Evolutionary conservation across 2,113 vertebrate species (phyloP).

Genomic region (Pogonocichla stellata): DNA sequence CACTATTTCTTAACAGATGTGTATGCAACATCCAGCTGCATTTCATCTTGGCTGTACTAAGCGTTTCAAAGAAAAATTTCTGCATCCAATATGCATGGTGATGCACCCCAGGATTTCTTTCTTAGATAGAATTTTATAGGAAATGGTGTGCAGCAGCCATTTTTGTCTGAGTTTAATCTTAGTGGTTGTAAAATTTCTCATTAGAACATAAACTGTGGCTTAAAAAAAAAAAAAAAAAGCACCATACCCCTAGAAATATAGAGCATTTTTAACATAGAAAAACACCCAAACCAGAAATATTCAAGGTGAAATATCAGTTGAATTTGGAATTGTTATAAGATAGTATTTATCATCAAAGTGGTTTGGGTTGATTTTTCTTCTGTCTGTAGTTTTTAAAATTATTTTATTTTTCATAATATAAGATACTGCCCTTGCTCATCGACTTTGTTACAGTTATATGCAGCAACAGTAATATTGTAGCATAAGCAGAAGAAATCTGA

Average conservation of each 20-base stretch:
- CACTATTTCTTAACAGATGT: background rate
- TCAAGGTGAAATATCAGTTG: background rate
- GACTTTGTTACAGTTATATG: background rate
- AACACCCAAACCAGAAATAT: accelerated
- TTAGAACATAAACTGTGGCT: background rate
- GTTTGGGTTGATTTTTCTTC: background rate
- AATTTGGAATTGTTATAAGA: background rate
- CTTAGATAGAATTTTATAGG: background rate
- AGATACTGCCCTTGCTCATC: background rate
- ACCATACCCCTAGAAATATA: background rate
- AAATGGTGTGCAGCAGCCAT: background rate
- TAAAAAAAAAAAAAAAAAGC: background rate
- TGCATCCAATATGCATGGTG: accelerated
- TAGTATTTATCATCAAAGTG: background rate
- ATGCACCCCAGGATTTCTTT: background rate
- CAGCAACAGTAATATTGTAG: background rate
- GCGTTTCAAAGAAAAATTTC: background rate
- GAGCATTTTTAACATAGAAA: background rate
- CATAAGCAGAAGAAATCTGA: background rate
- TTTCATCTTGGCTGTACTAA: background rate
- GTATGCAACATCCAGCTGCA: background rate
- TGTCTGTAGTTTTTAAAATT: background rate
- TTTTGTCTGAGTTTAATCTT: background rate
- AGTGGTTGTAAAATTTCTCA: background rate
- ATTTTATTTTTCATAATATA: background rate